Conservation (phyloP, 2,888 invertebrate genomes). For the Cataglyphis altisquamis region DNA sequence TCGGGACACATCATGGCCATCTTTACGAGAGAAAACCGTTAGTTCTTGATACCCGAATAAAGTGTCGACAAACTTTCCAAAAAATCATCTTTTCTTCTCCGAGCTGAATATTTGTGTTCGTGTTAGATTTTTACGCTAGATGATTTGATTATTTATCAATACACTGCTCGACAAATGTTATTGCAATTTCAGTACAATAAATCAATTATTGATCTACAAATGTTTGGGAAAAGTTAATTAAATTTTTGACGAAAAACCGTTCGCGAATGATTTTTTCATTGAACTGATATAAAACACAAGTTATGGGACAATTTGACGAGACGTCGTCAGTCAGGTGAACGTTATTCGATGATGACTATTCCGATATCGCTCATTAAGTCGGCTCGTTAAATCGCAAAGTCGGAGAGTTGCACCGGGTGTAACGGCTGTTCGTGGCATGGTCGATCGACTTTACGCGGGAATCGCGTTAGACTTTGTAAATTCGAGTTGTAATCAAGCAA, state of each 20-base stretch:
- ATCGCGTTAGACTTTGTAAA: background rate
- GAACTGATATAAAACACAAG: slow-evolving; percentile 6
- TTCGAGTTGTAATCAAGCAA: slow-evolving; percentile 6
- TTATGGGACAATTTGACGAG: background rate
- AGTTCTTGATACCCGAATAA: background rate
- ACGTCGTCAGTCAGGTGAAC: background rate
- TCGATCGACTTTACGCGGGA: slow-evolving; percentile 10
- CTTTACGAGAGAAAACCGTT: slow-evolving; percentile 1
- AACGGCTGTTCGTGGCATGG: slow-evolving; percentile 23
- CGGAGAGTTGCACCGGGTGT: background rate
- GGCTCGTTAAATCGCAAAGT: slow-evolving; percentile 14
- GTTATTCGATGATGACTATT: background rate
- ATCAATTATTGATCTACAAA: background rate
- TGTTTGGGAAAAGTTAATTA: background rate
- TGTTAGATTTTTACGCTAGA: background rate
- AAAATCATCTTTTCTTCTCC: background rate
- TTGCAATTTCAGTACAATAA: background rate
- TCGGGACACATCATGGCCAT: slow-evolving; percentile 4
- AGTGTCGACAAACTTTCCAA: background rate
- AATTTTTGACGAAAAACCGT: too few species aligned
- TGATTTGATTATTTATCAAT: background rate
- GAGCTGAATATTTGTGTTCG: background rate
- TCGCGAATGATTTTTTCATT: background rate
- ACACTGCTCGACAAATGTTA: background rate
- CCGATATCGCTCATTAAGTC: slow-evolving; percentile 24